Evolutionary conservation across 1,140 invertebrate genomes (phyloP).

Genomic region (Drosophila quadrilineata): DNA sequence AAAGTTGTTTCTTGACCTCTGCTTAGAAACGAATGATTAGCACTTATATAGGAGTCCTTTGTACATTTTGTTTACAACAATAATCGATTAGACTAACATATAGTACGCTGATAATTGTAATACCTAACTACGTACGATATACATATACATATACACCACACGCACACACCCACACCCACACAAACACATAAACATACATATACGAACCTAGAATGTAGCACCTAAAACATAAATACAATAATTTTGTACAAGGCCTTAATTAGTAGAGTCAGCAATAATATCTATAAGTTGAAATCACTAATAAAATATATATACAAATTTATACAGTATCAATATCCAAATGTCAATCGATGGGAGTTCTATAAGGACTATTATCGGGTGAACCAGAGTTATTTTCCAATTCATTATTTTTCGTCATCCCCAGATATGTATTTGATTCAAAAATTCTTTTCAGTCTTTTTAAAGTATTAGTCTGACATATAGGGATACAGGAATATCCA

Average conservation of each 20-base stretch:
- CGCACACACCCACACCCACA: conserved; percentile 5
- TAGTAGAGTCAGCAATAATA: conserved; percentile 79
- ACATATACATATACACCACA: conserved; percentile 9
- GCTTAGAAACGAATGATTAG: conserved; percentile 21
- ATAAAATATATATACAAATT: conserved; percentile 52
- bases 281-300: conserved; percentile 74
- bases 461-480: no score
- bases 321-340: conserved; percentile 29
- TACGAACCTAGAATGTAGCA: conserved; percentile 68
- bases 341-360: no score
- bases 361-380: no score
- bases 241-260: conserved; percentile 79
- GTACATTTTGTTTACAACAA: conserved; percentile 68
- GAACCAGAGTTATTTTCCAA: no score
- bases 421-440: no score
- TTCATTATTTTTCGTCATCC: no score
- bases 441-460: no score
- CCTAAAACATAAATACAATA: conserved; percentile 69
- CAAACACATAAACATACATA: conserved; percentile 10
- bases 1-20: conserved; percentile 22
- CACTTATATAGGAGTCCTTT: conserved; percentile 70
- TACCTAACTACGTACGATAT: conserved; percentile 29
- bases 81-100: conserved; percentile 53
- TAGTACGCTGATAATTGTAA: conserved; percentile 50
- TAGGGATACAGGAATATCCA: no score